Evolutionary conservation across 2,113 vertebrate species (phyloP).

Genomic region (Strix uralensis): DNA sequence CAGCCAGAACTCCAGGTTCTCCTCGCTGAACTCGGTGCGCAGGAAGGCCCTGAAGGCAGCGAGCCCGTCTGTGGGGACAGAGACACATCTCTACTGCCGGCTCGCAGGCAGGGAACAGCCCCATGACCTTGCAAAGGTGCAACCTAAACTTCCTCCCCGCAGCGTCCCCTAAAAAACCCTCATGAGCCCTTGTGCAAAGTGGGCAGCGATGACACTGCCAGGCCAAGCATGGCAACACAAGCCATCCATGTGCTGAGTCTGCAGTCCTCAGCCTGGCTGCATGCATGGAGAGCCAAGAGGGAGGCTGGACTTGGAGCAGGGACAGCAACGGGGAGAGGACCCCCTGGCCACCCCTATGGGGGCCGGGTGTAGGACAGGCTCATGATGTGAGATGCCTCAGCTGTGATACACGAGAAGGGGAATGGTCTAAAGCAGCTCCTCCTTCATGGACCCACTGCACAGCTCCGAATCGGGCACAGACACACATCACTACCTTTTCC

Average conservation of each 20-base stretch:
- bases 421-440: not conserved
- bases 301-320: not conserved
- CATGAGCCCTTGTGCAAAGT: not conserved
- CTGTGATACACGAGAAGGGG: rapidly evolving
- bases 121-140: not conserved
- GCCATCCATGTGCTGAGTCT: not conserved
- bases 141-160: not conserved
- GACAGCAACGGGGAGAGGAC: not conserved
- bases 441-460: not conserved
- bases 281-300: rapidly evolving
- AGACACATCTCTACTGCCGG: not conserved
- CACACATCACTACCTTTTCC: rapidly evolving
- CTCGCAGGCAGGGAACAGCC: not conserved
- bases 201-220: rapidly evolving
- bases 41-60: conserved; percentile 96
- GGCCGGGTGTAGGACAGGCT: not conserved
- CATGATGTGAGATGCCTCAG: not conserved
- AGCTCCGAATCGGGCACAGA: not conserved
- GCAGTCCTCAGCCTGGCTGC: not conserved
- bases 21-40: conserved; percentile 96
- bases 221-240: not conserved
- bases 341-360: rapidly evolving
- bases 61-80: conserved; percentile 83
- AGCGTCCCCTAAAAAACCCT: rapidly evolving
- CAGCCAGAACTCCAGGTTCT: conserved; percentile 99